Evolutionary conservation across 2,113 vertebrate genomes (phyloP), one percentile per base, ranked within the genome.

Genomic region (Phyllostomus discolor): DNA sequence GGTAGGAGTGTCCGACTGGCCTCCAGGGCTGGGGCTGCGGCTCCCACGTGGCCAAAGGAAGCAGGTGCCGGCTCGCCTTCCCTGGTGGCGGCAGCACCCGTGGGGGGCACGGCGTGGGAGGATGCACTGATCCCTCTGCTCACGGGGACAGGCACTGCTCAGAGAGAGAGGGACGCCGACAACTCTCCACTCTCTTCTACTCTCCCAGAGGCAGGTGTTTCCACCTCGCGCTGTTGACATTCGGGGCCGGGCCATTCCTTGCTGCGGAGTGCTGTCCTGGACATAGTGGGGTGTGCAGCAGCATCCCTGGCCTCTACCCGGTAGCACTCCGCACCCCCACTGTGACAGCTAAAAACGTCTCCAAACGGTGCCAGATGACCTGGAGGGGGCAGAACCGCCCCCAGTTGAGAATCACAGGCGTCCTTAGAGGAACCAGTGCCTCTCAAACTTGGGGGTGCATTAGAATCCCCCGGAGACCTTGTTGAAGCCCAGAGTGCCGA

Each of bases 41-140:
- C 52, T 91, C 69, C 0, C 12, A 10, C n/a, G 19, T 19, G 19
- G 64, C 10, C 0, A 7, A 15, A 48, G 38, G 41, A 1, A 41
- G 76, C 38, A 10, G 24, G 7, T 48, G 64, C 78, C 73, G 10
- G 54, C 33, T 41, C 57, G 17, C 76, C 35, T 20, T 24, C 2
- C 54, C 28, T 33, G 1, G n/a, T 24, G 20, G 41, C 20, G 67
- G 35, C 41, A 10, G 22, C 38, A 11, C 62, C 2, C 2, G 10
- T 5, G 17, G 62, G 73, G 52, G 59, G 22, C 35, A 26, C 6
- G 4, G 35, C 35, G 10, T 24, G 17, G 28, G 15, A 31, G 75
- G 87, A 75, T 22, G 22, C 26, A 31, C 20, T 43, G 4, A 43
- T 33, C 19, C 52, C 83, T 8, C 52, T 5, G 5, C 72, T 66